Evolutionary conservation across 2,888 invertebrate genomes (phyloP).

Genomic region (Teinopalpus imperialis): DNA sequence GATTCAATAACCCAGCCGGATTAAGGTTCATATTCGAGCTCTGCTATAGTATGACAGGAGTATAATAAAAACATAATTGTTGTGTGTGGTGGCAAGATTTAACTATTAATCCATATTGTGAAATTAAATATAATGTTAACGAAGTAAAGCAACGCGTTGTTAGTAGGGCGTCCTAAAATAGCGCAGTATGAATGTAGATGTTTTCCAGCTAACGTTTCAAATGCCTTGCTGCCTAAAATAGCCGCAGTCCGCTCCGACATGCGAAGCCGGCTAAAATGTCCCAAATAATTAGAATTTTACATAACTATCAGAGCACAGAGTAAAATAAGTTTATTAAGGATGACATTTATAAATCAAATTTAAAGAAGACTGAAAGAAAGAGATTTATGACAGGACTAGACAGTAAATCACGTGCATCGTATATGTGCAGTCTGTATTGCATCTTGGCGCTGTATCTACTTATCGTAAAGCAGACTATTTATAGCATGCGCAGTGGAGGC

Average conservation of each 20-base stretch:
- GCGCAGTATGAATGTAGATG: slow-evolving; percentile 57
- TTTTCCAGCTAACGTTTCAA: slow-evolving; percentile 74
- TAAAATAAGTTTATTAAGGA: too few relatives aligned
- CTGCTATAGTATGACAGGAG: too few relatives aligned
- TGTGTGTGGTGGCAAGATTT: too few relatives aligned
- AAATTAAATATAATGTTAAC: slow-evolving; percentile 38
- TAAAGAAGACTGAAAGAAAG: slow-evolving; percentile 5
- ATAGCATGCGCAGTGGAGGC: slow-evolving; percentile 64
- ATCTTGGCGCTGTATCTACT: slow-evolving; percentile 23
- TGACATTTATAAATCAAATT: slow-evolving; percentile 3
- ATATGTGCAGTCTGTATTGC: slow-evolving; percentile 26
- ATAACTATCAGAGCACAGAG: too few relatives aligned
- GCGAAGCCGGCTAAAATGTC: slow-evolving; percentile 44
- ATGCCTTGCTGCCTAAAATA: slow-evolving; percentile 74
- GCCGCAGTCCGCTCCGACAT: slow-evolving; percentile 54
- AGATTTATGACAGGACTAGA: slow-evolving; percentile 9
- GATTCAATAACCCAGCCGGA: slow-evolving; percentile 36
- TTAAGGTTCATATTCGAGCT: too few relatives aligned
- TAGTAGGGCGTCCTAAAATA: slow-evolving; percentile 75
- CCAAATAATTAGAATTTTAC: slow-evolving; percentile 8
- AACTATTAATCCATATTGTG: too few relatives aligned
- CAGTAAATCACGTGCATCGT: slow-evolving; percentile 25
- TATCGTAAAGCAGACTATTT: slow-evolving; percentile 46
- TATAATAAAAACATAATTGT: too few relatives aligned
- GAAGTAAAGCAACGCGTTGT: slow-evolving; percentile 48